Percentiles rank a stretch among this genome's conserved stretches.
These are phyloP conservation scores for Halcyon leucocephala DNA, from an alignment of 2,797 vertebrate genomes.

Conservation along the genomic window DNA sequence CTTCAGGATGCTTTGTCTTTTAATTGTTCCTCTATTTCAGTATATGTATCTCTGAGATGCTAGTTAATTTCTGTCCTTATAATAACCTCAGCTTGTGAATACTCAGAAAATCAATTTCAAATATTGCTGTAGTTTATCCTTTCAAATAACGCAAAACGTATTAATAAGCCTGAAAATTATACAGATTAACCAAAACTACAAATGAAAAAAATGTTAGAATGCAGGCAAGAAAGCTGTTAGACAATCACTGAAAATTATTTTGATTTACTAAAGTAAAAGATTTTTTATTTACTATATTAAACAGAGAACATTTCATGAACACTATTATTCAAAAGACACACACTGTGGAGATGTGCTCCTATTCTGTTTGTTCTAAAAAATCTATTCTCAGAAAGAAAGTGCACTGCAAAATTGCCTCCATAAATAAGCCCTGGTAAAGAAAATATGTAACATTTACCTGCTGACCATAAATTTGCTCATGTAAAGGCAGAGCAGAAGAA, in stretches of 20 bases:
- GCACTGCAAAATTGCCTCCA: background rate
- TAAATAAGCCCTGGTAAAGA: background rate
- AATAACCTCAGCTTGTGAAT: background rate
- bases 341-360: background rate
- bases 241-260: background rate
- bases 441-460: background rate
- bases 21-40: background rate
- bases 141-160: background rate
- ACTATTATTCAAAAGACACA: background rate
- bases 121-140: background rate
- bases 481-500: background rate
- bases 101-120: background rate
- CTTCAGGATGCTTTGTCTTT: background rate
- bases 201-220: background rate
- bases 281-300: background rate
- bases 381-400: background rate
- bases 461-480: background rate
- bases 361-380: background rate
- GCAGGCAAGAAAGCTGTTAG: background rate
- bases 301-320: accelerated
- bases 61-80: background rate
- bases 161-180: background rate
- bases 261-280: background rate
- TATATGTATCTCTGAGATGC: background rate
- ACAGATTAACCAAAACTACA: background rate